Percentiles rank a stretch among this genome's conserved stretches.
Evolutionary conservation across 1,140 invertebrate species (phyloP).

Genomic region (Trachymyrmex cornetzi): DNA sequence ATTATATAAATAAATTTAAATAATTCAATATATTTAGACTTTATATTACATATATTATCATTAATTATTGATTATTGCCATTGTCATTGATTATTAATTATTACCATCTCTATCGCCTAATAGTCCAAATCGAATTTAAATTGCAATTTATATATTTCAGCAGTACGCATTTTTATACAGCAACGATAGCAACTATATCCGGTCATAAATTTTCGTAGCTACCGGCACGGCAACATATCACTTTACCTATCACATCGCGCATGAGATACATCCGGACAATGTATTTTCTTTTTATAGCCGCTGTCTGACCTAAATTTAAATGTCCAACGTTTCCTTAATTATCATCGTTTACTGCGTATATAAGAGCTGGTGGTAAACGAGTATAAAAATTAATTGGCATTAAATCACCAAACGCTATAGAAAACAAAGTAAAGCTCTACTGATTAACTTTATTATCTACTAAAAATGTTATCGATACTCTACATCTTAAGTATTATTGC

Average conservation of each 20-base stretch:
- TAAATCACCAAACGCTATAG: neutral
- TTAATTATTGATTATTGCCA: neutral
- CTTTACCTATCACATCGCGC: constrained; percentile 59
- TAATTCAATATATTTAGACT: constrained; percentile 5
- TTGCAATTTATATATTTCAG: neutral
- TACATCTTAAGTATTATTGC: constrained; percentile 13
- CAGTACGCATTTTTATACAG: constrained; percentile 16
- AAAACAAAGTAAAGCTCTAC: neutral
- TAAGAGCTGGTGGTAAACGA: neutral
- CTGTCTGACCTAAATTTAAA: constrained; percentile 76
- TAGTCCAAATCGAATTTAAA: neutral
- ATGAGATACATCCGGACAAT: constrained; percentile 72
- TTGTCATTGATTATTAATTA: neutral
- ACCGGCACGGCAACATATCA: constrained; percentile 8
- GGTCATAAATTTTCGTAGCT: constrained; percentile 38
- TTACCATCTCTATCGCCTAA: neutral
- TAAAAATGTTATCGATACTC: constrained; percentile 56
- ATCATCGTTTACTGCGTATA: constrained; percentile 28
- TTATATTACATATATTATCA: neutral
- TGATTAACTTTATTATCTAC: neutral
- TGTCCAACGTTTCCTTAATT: constrained; percentile 44
- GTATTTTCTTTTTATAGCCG: constrained; percentile 51
- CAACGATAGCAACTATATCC: constrained; percentile 41
- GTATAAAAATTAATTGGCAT: neutral
- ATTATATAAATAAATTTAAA: constrained; percentile 2